Conservation (phyloP, 1,140 invertebrate genomes). For the Anoplophora glabripennis region DNA sequence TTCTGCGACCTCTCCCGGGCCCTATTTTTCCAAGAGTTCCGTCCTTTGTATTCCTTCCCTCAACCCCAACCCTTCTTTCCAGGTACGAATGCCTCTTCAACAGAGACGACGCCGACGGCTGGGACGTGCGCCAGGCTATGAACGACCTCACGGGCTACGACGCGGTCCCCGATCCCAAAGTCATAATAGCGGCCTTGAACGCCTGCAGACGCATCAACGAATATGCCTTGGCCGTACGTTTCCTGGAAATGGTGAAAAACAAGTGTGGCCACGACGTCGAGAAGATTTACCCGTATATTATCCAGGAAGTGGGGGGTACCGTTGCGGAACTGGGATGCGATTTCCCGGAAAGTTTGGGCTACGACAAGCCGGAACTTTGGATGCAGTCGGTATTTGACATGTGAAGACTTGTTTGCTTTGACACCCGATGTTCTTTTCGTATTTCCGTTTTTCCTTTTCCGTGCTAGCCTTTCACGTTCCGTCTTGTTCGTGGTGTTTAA, state of each 20-base stretch:
- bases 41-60: background rate
- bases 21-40: background rate
- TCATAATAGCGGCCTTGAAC: slow-evolving; percentile 64
- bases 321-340: slow-evolving; percentile 70
- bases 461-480: too few relatives aligned
- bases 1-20: too few relatives aligned
- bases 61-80: slow-evolving; percentile 8
- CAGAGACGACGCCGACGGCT: slow-evolving; percentile 64
- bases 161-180: slow-evolving; percentile 67
- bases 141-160: slow-evolving; percentile 61
- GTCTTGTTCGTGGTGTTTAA: too few relatives aligned
- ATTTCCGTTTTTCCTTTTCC: too few relatives aligned
- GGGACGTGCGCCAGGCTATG: slow-evolving; percentile 65
- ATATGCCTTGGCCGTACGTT: slow-evolving; percentile 64
- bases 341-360: slow-evolving; percentile 65
- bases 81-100: slow-evolving; percentile 53
- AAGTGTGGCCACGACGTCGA: slow-evolving; percentile 58
- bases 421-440: too few relatives aligned
- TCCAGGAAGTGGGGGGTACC: slow-evolving; percentile 67
- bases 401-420: background rate
- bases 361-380: slow-evolving; percentile 69
- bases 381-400: slow-evolving; percentile 47
- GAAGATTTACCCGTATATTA: slow-evolving; percentile 61
- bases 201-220: slow-evolving; percentile 71
- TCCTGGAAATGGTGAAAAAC: slow-evolving; percentile 64